Percentiles rank a stretch among this genome's conserved stretches.
Conservation (phyloP, 2,113 vertebrate genomes). For the Numida meleagris region DNA sequence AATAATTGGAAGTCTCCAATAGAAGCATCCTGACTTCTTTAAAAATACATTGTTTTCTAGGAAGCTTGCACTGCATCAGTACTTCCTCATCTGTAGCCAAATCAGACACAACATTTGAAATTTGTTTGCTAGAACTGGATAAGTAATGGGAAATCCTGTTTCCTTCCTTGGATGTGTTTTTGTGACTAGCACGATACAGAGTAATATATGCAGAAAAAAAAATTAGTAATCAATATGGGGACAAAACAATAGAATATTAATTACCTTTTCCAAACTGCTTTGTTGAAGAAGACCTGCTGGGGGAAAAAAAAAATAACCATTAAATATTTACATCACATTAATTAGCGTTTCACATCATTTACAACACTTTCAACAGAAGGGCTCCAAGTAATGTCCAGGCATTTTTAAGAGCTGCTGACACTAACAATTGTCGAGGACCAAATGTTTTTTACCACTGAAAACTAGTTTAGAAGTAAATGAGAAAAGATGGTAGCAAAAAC, state of each 20-base stretch:
- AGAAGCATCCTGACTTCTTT: background rate
- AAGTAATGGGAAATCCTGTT: slow-evolving; percentile 20
- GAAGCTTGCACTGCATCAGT: background rate
- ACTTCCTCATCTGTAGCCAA: background rate
- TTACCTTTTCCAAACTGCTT: slow-evolving; percentile 68
- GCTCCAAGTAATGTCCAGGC: background rate
- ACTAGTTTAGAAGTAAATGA: background rate
- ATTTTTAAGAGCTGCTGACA: background rate
- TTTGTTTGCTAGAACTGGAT: background rate
- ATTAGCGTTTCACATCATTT: background rate
- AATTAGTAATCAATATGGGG: background rate
- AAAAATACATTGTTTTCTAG: background rate
- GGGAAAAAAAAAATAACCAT: slow-evolving; percentile 14
- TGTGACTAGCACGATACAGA: background rate
- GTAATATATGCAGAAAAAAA: background rate
- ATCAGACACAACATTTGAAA: background rate
- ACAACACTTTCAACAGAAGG: background rate
- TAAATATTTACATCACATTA: slow-evolving; percentile 46
- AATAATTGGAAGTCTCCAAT: background rate
- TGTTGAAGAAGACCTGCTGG: slow-evolving; percentile 50
- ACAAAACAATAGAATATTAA: slow-evolving; percentile 21
- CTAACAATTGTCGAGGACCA: background rate
- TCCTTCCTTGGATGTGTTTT: slow-evolving; percentile 29
- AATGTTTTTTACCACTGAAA: background rate
- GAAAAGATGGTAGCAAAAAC: background rate